phyloP scores from a whole-genome alignment of 2,888 invertebrate genomes.

The Pimpla rufipes region DNA sequence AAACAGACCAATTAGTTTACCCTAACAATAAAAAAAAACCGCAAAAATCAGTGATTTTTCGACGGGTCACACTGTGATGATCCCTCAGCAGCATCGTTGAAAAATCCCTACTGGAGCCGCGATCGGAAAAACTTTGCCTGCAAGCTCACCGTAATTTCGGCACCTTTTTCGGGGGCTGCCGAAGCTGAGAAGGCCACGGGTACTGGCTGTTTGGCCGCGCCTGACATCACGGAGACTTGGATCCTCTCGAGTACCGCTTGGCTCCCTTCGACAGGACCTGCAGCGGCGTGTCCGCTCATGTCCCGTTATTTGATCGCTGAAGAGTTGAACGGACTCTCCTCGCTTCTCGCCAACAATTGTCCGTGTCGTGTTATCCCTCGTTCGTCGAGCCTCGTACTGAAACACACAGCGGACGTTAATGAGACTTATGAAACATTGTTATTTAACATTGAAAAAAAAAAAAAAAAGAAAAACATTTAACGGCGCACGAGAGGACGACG shows the following conservation, averaged over 20 bases:
- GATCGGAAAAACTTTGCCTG: slow-evolving; percentile 51
- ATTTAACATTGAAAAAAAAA: not conserved
- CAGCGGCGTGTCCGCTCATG: slow-evolving; percentile 76
- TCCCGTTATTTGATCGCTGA: slow-evolving; percentile 56
- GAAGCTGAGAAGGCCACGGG: slow-evolving; percentile 23
- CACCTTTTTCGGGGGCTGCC: slow-evolving; percentile 60
- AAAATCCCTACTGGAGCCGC: no score
- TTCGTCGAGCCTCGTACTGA: slow-evolving; percentile 2
- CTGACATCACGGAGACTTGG: slow-evolving; percentile 73
- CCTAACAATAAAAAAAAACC: no score
- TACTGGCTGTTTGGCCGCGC: slow-evolving; percentile 66
- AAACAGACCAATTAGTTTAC: no score
- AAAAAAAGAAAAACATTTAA: not conserved
- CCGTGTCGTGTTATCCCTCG: not conserved
- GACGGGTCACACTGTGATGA: no score
- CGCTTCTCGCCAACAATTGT: not conserved
- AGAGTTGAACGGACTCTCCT: not conserved
- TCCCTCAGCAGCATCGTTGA: no score
- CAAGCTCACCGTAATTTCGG: slow-evolving; percentile 67
- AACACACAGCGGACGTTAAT: not conserved
- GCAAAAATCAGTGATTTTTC: no score
- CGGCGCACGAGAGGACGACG: no score
- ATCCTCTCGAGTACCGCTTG: slow-evolving; percentile 73
- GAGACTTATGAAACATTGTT: not conserved
- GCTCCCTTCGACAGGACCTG: slow-evolving; percentile 72